These are phyloP conservation scores for Maconellicoccus hirsutus DNA, from an alignment of 1,140 invertebrate genomes.

Conservation along the genomic window DNA sequence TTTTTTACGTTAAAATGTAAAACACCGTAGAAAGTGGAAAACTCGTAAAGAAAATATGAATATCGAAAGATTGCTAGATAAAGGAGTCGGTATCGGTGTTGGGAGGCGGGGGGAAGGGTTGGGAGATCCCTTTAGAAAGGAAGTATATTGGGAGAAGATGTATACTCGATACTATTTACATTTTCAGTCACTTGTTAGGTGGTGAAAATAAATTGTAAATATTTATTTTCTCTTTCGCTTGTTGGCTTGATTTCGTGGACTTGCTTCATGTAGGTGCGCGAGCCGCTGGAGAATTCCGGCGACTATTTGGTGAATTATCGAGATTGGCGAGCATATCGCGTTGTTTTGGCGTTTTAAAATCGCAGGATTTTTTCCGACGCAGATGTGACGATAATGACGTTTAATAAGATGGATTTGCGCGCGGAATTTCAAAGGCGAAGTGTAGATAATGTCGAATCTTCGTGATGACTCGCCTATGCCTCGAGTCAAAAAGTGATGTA, in stretches of 20 bases:
- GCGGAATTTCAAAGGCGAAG: no score
- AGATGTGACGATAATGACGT: no score
- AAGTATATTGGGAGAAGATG: background rate
- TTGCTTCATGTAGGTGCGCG: background rate
- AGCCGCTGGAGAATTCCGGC: background rate
- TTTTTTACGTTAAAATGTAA: background rate
- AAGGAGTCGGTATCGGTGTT: background rate
- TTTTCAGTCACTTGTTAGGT: constrained; percentile 8
- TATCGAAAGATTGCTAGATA: background rate
- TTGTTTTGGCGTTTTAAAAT: background rate
- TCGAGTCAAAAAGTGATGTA: no score
- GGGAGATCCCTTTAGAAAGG: background rate
- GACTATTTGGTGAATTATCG: background rate
- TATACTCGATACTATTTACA: background rate
- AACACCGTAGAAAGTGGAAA: background rate
- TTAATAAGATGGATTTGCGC: no score
- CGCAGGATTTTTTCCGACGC: no score
- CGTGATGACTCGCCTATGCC: no score
- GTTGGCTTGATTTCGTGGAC: background rate
- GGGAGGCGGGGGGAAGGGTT: background rate
- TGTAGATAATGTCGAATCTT: no score
- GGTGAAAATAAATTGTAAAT: background rate
- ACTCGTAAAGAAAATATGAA: background rate
- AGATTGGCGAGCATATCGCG: background rate
- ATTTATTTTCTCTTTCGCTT: background rate